phyloP scores from a whole-genome alignment of 2,113 vertebrate species.

The Dromaius novaehollandiae region DNA sequence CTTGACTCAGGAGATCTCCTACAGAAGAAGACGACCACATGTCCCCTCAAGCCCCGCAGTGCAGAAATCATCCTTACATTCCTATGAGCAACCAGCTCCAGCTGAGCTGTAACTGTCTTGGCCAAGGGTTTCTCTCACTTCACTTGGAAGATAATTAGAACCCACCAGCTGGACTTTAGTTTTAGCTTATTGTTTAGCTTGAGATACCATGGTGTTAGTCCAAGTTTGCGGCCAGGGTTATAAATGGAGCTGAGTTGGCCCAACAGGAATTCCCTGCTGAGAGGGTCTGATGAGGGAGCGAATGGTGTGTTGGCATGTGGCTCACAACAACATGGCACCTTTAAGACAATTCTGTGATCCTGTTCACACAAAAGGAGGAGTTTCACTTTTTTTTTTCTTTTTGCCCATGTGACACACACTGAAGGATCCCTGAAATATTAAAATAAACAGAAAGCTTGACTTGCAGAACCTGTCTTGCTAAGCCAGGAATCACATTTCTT shows the following conservation, averaged over 20 bases:
- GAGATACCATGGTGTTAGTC: not conserved
- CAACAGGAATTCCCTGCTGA: not conserved
- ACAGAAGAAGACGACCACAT: not conserved
- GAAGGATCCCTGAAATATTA: constrained; percentile 69
- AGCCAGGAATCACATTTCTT: constrained; percentile 71
- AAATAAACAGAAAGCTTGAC: constrained; percentile 71
- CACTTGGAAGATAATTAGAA: not conserved
- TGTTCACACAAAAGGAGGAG: constrained; percentile 40
- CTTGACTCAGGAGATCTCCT: not conserved
- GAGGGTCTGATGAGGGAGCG: not conserved
- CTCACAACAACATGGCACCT: constrained; percentile 8
- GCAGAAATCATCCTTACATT: not conserved
- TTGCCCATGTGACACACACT: constrained; percentile 51
- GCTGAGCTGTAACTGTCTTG: not conserved
- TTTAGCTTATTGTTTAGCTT: not conserved
- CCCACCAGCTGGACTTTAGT: not conserved
- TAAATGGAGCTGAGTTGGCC: not conserved
- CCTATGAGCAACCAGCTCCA: fast-evolving
- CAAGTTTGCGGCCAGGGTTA: not conserved
- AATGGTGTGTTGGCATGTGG: not conserved
- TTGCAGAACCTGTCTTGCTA: constrained; percentile 72
- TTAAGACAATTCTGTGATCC: constrained; percentile 17
- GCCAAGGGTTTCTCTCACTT: not conserved
- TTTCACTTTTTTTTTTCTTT: not conserved
- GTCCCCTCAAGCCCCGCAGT: no score